phyloP scores from a whole-genome alignment of 2,797 vertebrate species.

The Mormyrus proboscirostris region DNA sequence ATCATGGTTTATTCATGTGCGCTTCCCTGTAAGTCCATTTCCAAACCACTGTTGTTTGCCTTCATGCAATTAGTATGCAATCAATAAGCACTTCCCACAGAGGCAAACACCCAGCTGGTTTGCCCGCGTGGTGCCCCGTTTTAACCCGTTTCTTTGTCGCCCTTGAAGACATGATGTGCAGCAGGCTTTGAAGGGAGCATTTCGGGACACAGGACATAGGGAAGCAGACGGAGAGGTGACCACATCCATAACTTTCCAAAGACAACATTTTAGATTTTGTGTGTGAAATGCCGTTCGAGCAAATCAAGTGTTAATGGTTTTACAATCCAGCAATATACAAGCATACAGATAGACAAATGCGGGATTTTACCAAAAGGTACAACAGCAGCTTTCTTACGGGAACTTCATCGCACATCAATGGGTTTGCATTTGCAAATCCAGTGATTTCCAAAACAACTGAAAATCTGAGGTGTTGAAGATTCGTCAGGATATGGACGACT shows the following conservation, averaged over 20 bases:
- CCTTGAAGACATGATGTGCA: neutral
- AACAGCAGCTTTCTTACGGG: neutral
- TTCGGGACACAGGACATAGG: neutral
- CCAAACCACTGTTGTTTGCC: conserved; percentile 24
- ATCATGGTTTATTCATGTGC: conserved; percentile 39
- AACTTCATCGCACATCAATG: neutral
- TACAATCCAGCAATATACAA: neutral
- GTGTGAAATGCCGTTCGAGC: neutral
- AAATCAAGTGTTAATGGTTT: neutral
- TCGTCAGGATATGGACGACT: neutral
- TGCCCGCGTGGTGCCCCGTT: neutral
- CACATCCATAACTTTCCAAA: neutral
- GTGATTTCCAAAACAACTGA: neutral
- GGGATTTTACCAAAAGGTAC: neutral
- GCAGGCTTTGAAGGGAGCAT: neutral
- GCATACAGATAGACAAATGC: neutral
- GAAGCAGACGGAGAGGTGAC: neutral
- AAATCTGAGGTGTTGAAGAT: neutral
- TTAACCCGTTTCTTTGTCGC: neutral
- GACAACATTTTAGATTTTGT: neutral
- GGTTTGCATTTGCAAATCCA: neutral
- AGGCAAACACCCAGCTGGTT: conserved; percentile 10
- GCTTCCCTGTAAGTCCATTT: conserved; percentile 19
- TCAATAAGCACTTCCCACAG: conserved; percentile 29
- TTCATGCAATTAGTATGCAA: conserved; percentile 36